A percentile compares a stretch with the other conserved stretches of the same genome.
Conservation (phyloP, 2,888 invertebrate genomes). For the Anarsia innoxiella region DNA sequence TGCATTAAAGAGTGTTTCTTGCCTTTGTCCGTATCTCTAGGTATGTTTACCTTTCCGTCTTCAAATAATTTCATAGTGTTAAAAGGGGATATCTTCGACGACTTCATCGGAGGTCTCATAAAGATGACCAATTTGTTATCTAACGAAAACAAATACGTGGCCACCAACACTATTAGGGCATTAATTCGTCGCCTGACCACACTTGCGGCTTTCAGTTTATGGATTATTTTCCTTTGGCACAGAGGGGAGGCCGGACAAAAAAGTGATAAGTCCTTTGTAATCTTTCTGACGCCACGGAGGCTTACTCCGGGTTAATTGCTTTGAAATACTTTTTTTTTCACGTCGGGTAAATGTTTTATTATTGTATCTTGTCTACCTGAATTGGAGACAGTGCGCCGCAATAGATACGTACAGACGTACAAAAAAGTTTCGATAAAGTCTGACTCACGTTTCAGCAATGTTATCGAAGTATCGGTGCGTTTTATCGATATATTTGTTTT, state of each 20-base stretch:
- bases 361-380: slow-evolving; percentile 66
- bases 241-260: slow-evolving; percentile 30
- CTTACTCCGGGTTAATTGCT: slow-evolving; percentile 68
- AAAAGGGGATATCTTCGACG: slow-evolving; percentile 27
- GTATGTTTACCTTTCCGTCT: too few species aligned
- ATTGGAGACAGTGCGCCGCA: slow-evolving; percentile 54
- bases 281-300: slow-evolving; percentile 68
- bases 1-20: too few species aligned
- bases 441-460: slow-evolving; percentile 47
- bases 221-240: slow-evolving; percentile 19
- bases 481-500: slow-evolving; percentile 44
- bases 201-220: slow-evolving; percentile 18
- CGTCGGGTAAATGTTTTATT: slow-evolving; percentile 58
- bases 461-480: slow-evolving; percentile 41
- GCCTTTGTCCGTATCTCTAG: too few species aligned
- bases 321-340: slow-evolving; percentile 54
- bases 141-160: slow-evolving; percentile 60
- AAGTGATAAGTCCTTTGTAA: slow-evolving; percentile 70
- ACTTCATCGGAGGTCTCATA: slow-evolving; percentile 52
- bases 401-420: slow-evolving; percentile 38
- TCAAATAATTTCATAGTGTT: slow-evolving; percentile 15
- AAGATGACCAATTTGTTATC: slow-evolving; percentile 62
- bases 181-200: neutral
- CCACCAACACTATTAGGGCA: slow-evolving; percentile 44
- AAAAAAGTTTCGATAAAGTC: slow-evolving; percentile 42